A percentile compares a stretch with the other conserved stretches of the same genome.
Conservation (phyloP, 1,140 invertebrate species). For the Drosophila pandora region DNA sequence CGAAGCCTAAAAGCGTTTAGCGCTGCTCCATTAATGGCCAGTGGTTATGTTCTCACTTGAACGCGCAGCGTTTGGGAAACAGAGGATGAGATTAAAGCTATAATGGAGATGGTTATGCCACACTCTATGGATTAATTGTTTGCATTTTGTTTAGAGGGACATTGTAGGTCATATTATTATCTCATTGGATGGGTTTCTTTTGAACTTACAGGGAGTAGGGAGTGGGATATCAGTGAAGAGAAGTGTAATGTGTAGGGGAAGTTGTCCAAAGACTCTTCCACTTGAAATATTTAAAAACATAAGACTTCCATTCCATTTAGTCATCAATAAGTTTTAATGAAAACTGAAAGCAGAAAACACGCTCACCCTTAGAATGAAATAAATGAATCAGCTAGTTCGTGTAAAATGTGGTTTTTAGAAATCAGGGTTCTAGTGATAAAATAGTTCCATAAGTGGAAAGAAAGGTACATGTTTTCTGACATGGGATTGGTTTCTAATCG, state of each 20-base stretch:
- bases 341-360: not conserved
- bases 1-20: slow-evolving; percentile 32
- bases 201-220: too few relatives aligned
- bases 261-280: too few relatives aligned
- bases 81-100: slow-evolving; percentile 20
- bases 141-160: not conserved
- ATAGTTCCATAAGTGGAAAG: too few relatives aligned
- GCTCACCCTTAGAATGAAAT: not conserved
- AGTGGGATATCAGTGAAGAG: too few relatives aligned
- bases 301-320: not conserved
- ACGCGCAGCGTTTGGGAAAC: slow-evolving; percentile 42
- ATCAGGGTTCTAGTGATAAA: not conserved
- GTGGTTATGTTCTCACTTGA: slow-evolving; percentile 49
- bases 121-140: slow-evolving; percentile 20
- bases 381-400: not conserved
- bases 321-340: not conserved
- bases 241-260: too few relatives aligned
- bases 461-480: too few relatives aligned
- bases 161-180: not conserved
- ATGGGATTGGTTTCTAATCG: too few relatives aligned
- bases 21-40: slow-evolving; percentile 50
- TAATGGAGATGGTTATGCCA: slow-evolving; percentile 29
- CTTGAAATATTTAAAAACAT: too few relatives aligned
- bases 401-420: not conserved
- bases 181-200: not conserved